phyloP scores from a whole-genome alignment of 2,888 invertebrate species.

The Microctonus brassicae region DNA sequence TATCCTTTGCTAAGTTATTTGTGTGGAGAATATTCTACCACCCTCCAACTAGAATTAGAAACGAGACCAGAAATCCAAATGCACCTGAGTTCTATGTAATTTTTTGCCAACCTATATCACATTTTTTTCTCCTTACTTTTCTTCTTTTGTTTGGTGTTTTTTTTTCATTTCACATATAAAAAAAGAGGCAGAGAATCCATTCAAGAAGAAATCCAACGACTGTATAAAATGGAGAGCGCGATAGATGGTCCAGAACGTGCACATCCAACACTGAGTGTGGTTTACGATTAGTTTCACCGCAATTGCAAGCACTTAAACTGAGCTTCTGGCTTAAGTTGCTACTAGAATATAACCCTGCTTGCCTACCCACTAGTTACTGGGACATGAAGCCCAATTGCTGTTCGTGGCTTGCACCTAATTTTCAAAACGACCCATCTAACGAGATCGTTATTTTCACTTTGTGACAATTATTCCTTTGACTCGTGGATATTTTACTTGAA shows the following conservation, averaged over 20 bases:
- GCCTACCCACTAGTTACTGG: neutral
- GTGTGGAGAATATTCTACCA: neutral
- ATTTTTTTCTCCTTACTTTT: neutral
- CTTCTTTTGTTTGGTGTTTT: neutral
- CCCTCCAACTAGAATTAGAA: constrained; percentile 10
- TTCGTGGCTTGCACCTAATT: constrained; percentile 15
- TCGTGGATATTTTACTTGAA: too few relatives aligned
- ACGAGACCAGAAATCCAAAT: constrained; percentile 12
- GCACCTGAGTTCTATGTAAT: constrained; percentile 2
- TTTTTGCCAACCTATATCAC: neutral
- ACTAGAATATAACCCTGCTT: neutral
- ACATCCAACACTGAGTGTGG: neutral
- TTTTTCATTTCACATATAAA: neutral
- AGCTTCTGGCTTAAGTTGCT: constrained; percentile 14
- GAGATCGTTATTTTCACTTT: constrained; percentile 9
- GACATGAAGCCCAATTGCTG: neutral
- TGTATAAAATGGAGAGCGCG: constrained; percentile 2
- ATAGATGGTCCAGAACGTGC: constrained; percentile 8
- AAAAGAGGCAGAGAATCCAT: neutral
- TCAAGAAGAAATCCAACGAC: neutral
- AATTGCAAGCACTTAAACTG: constrained; percentile 15
- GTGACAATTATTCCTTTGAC: neutral
- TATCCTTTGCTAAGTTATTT: neutral
- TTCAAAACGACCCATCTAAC: constrained; percentile 5
- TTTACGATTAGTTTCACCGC: constrained; percentile 21